Evolutionary conservation across 1,140 invertebrate genomes (phyloP).

Genomic region (Potamilus streckersoni): DNA sequence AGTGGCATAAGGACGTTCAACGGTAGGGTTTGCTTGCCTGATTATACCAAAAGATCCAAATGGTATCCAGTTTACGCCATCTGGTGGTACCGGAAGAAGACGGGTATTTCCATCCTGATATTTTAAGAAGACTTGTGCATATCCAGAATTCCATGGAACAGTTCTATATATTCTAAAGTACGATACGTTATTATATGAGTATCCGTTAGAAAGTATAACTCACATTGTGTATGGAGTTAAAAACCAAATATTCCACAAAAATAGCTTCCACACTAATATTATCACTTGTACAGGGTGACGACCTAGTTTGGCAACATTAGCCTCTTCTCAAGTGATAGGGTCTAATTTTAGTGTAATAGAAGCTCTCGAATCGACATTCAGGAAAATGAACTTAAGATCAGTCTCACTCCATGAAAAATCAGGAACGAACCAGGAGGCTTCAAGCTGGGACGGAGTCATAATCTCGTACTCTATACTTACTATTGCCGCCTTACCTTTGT

Average conservation of each 20-base stretch:
- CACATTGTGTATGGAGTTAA: conserved; percentile 34
- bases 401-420: conserved; percentile 35
- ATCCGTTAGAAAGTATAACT: conserved; percentile 16
- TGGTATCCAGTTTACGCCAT: conserved; percentile 40
- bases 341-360: conserved; percentile 19
- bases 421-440: conserved; percentile 25
- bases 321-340: conserved; percentile 26
- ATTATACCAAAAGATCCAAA: conserved; percentile 43
- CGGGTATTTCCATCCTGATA: conserved; percentile 43
- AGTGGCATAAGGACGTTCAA: conserved; percentile 31
- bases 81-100: conserved; percentile 28
- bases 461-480: conserved; percentile 9
- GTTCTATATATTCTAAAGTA: conserved; percentile 36
- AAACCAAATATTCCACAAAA: conserved; percentile 42
- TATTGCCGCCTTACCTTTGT: conserved; percentile 20
- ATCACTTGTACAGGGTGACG: conserved; percentile 25
- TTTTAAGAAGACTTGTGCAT: conserved; percentile 38
- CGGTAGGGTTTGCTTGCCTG: conserved; percentile 30
- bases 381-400: conserved; percentile 31
- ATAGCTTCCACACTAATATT: conserved; percentile 33
- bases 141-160: conserved; percentile 28
- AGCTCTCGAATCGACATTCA: conserved; percentile 19
- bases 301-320: conserved; percentile 28
- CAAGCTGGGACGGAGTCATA: conserved; percentile 2
- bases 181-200: conserved; percentile 28